Evolutionary conservation across 2,888 invertebrate species (phyloP).

Genomic region (Drosophila neonasuta): DNA sequence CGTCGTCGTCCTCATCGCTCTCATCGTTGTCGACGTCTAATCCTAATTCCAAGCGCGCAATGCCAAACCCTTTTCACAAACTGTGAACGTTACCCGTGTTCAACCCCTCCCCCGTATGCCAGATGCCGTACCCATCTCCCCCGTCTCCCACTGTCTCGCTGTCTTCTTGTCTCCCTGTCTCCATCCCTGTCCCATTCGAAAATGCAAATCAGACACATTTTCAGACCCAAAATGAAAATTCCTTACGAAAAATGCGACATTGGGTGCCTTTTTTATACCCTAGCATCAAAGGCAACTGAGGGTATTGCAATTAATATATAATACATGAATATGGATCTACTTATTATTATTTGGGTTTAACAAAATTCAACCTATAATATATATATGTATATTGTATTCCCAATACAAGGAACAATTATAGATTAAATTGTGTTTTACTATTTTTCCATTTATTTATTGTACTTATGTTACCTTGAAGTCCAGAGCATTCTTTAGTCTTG

Average conservation of each 20-base stretch:
- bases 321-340: too few relatives aligned
- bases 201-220: slow-evolving; percentile 77
- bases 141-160: background rate
- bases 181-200: slow-evolving; percentile 29
- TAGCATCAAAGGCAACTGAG: background rate
- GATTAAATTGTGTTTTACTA: too few relatives aligned
- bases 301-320: background rate
- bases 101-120: slow-evolving; percentile 13
- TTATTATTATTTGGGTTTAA: too few relatives aligned
- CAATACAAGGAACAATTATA: too few relatives aligned
- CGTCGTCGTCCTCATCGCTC: slow-evolving; percentile 31
- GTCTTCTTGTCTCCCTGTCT: background rate
- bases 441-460: too few relatives aligned
- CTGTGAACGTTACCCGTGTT: slow-evolving; percentile 25
- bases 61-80: slow-evolving; percentile 67
- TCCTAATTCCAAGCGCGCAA: slow-evolving; percentile 57
- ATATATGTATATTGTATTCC: too few relatives aligned
- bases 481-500: too few relatives aligned
- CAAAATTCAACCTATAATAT: too few relatives aligned
- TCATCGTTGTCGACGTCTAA: slow-evolving; percentile 36
- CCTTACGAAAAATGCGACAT: slow-evolving; percentile 55
- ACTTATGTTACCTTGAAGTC: too few relatives aligned
- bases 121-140: background rate
- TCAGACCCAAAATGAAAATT: slow-evolving; percentile 68
- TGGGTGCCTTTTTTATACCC: slow-evolving; percentile 31